Conservation (phyloP, 2,113 vertebrate genomes). For the Eudyptes chrysolophus region DNA sequence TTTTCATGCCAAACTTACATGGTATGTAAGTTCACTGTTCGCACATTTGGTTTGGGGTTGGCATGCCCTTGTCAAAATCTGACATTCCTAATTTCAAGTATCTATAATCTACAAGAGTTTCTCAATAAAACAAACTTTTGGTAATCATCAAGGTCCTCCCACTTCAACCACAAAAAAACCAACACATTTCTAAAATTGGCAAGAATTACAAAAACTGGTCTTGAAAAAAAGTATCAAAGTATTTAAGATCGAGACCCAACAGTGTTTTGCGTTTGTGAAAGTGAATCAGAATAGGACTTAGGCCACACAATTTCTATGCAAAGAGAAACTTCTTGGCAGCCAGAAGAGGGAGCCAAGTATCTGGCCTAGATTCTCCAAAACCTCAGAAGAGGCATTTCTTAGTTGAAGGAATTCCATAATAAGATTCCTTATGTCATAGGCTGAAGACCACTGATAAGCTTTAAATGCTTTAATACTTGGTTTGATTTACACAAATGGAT, state of each 20-base stretch:
- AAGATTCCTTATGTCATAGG: not conserved
- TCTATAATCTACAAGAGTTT: not conserved
- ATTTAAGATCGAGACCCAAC: not conserved
- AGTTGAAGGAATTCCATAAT: not conserved
- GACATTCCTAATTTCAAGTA: not conserved
- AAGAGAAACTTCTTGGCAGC: not conserved
- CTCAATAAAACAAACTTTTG: not conserved
- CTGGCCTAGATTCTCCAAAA: not conserved
- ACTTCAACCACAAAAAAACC: not conserved
- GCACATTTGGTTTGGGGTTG: not conserved
- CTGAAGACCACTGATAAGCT: not conserved
- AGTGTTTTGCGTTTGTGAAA: not conserved
- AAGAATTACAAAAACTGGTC: not conserved
- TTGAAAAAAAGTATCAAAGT: not conserved
- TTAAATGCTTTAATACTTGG: not conserved
- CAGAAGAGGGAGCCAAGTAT: not conserved
- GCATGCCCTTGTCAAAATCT: not conserved
- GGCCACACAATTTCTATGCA: not conserved
- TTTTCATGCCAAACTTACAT: not conserved
- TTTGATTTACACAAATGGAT: not conserved
- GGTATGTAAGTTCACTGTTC: not conserved
- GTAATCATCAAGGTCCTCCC: not conserved
- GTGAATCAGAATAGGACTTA: not conserved
- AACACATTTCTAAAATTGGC: not conserved
- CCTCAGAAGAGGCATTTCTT: rapidly evolving